Evolutionary conservation across 2,888 invertebrate genomes (phyloP).

Genomic region (Orchesella flavescens): DNA sequence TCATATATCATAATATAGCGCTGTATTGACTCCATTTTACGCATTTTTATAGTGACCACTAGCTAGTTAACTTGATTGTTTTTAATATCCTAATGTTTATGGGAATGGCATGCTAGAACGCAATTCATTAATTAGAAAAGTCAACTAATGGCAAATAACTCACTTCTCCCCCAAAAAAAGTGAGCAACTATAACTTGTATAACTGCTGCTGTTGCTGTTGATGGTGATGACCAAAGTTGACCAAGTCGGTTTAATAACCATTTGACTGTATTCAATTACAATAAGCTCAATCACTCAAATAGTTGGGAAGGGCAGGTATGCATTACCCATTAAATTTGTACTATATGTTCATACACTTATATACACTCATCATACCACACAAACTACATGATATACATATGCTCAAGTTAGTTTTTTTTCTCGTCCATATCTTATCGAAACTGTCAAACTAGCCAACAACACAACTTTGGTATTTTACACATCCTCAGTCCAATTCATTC

Average conservation of each 20-base stretch:
- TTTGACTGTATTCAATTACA: slow-evolving; percentile 33
- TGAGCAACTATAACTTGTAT: not conserved
- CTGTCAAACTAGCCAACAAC: slow-evolving; percentile 53
- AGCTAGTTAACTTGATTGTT: not conserved
- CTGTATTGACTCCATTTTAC: not conserved
- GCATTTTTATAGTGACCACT: not conserved
- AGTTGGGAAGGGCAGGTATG: slow-evolving; percentile 61
- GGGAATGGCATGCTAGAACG: slow-evolving; percentile 33
- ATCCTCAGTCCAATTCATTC: too few species aligned
- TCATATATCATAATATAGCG: too few species aligned
- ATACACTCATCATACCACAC: not conserved
- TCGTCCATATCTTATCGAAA: slow-evolving; percentile 57
- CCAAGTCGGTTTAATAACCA: slow-evolving; percentile 46
- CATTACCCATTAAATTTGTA: not conserved
- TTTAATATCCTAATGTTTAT: slow-evolving; percentile 42
- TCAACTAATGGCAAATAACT: slow-evolving; percentile 18
- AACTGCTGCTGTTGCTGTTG: too few species aligned
- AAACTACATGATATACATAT: not conserved
- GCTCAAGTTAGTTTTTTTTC: slow-evolving; percentile 37
- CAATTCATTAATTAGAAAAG: slow-evolving; percentile 60
- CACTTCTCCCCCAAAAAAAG: not conserved
- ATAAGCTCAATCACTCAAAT: slow-evolving; percentile 48
- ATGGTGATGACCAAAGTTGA: slow-evolving; percentile 42
- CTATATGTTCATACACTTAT: not conserved
- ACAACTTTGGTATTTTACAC: slow-evolving; percentile 45